These are phyloP conservation scores for Sphaerodactylus townsendi DNA, from an alignment of 2,113 vertebrate genomes.

Conservation along the genomic window DNA sequence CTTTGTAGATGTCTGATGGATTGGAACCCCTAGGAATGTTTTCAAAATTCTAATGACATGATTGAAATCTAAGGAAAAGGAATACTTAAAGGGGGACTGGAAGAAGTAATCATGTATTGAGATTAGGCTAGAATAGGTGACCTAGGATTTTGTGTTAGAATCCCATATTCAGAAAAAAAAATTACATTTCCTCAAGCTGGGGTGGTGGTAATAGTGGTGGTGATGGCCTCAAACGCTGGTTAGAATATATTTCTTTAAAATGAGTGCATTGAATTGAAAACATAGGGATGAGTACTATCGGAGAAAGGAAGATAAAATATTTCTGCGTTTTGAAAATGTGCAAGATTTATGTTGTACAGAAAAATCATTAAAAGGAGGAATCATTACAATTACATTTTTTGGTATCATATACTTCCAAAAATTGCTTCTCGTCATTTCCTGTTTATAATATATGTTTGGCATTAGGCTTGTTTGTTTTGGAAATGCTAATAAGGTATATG, in stretches of 20 bases:
- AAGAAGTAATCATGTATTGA: too few relatives aligned
- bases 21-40: not conserved
- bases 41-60: not conserved
- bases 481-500: not conserved
- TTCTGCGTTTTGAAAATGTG: not conserved
- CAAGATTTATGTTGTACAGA: not conserved
- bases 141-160: not conserved
- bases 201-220: too few relatives aligned
- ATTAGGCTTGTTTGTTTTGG: not conserved
- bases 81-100: not conserved
- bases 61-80: not conserved
- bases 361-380: not conserved
- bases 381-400: not conserved
- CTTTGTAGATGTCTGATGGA: constrained; percentile 15
- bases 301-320: not conserved
- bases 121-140: too few relatives aligned
- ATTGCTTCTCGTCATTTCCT: too few relatives aligned
- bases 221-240: too few relatives aligned
- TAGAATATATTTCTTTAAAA: not conserved
- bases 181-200: too few relatives aligned
- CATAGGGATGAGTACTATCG: not conserved
- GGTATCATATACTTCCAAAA: not conserved
- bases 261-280: not conserved
- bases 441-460: not conserved
- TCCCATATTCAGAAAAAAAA: too few relatives aligned